Evolutionary conservation across 2,797 vertebrate genomes (phyloP).

Genomic region (Pangasius mekongensis): DNA sequence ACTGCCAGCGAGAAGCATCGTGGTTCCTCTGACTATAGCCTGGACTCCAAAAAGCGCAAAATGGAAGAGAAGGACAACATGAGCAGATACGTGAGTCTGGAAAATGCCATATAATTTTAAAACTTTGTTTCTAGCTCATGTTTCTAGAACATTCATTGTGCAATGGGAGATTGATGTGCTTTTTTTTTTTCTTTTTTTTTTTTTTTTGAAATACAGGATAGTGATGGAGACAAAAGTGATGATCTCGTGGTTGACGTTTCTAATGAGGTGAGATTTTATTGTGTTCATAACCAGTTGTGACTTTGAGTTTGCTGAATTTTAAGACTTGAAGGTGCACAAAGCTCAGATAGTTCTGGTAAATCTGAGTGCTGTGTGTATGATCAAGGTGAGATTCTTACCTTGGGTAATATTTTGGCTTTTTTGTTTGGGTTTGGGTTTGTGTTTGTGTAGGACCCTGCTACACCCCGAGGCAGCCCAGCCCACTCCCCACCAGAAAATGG

Average conservation of each 20-base stretch:
- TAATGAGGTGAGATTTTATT: conserved; percentile 85
- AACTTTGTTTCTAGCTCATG: background rate
- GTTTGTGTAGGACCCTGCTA: conserved; percentile 88
- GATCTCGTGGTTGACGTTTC: conserved; percentile 98
- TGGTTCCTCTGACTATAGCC: conserved; percentile 87
- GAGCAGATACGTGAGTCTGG: conserved; percentile 89
- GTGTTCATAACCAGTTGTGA: background rate
- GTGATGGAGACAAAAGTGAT: conserved; percentile 97
- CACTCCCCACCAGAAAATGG: conserved; percentile 97
- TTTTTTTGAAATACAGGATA: conserved; percentile 81
- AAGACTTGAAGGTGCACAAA: background rate
- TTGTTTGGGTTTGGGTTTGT: background rate
- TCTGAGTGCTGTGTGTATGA: background rate
- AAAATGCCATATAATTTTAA: background rate
- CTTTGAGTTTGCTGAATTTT: background rate
- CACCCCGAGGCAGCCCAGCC: conserved; percentile 91
- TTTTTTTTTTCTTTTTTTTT: background rate
- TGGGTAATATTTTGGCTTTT: background rate
- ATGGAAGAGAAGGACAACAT: conserved; percentile 94
- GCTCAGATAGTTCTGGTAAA: background rate
- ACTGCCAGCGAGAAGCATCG: conserved; percentile 91
- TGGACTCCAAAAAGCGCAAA: conserved; percentile 94
- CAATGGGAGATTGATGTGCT: background rate
- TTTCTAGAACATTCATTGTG: background rate
- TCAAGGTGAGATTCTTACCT: background rate